phyloP scores from a whole-genome alignment of 2,888 invertebrate genomes.

The Patella caerulea region DNA sequence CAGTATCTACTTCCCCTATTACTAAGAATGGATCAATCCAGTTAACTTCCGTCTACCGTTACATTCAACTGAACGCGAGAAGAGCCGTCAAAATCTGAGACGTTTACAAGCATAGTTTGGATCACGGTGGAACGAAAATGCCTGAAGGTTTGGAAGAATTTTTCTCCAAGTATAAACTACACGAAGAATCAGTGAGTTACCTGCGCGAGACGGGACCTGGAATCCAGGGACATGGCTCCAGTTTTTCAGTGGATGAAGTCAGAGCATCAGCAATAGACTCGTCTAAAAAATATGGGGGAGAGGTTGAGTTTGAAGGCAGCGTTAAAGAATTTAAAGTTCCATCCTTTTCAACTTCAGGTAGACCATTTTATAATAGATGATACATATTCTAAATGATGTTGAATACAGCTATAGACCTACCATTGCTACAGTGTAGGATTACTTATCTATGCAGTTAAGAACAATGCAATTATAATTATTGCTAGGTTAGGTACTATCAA shows the following conservation, averaged over 20 bases:
- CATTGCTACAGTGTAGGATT: no score
- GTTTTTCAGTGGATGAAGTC: conserved; percentile 22
- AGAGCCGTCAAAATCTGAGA: no score
- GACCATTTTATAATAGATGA: conserved; percentile 1
- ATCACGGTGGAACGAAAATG: conserved; percentile 15
- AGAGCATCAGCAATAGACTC: conserved; percentile 20
- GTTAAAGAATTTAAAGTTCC: conserved; percentile 40
- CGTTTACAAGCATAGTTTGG: no score
- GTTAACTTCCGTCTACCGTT: no score
- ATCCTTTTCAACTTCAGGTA: conserved; percentile 34
- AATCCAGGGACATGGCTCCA: not conserved
- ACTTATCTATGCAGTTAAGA: no score
- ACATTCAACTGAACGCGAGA: no score
- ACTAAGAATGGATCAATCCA: no score
- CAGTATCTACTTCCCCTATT: no score
- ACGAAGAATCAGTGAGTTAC: conserved; percentile 28
- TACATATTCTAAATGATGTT: no score
- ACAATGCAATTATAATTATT: no score
- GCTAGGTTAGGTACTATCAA: no score
- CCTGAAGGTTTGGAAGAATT: conserved; percentile 27
- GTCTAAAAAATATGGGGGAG: conserved; percentile 28
- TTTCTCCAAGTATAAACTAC: conserved; percentile 31
- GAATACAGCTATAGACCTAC: no score
- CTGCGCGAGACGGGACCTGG: conserved; percentile 22
- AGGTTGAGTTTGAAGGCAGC: conserved; percentile 37